Evolutionary conservation across 2,888 invertebrate genomes (phyloP).

Genomic region (Melinopterus prodromus): DNA sequence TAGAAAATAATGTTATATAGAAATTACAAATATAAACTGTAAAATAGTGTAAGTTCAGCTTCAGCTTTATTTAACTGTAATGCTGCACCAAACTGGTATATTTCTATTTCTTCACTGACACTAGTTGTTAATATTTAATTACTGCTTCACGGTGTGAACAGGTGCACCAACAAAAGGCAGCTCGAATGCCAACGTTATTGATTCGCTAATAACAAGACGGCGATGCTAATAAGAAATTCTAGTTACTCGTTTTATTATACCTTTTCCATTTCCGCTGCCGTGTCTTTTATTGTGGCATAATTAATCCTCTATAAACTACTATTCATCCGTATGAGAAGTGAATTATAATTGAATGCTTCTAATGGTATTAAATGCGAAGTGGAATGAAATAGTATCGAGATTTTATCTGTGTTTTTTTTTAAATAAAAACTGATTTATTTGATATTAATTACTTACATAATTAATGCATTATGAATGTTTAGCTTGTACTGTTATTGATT

Average conservation of each 20-base stretch:
- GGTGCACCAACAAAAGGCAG: neutral
- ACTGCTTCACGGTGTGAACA: neutral
- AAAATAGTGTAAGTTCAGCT: no score
- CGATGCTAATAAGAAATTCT: slow-evolving; percentile 4
- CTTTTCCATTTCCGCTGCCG: neutral
- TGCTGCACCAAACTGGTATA: neutral
- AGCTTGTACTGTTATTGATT: no score
- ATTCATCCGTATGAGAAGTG: neutral
- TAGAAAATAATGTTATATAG: no score
- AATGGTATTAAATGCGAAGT: neutral
- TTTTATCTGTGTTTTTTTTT: neutral
- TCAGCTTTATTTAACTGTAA: no score
- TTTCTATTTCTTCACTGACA: neutral
- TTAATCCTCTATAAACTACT: neutral
- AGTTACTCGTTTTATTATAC: neutral
- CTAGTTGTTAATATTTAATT: neutral
- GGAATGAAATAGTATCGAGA: neutral
- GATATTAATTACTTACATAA: no score
- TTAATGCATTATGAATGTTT: no score
- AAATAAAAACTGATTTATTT: no score
- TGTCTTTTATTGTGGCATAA: neutral
- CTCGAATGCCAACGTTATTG: neutral
- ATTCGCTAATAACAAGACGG: neutral
- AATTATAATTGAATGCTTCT: neutral
- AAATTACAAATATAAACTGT: no score